Evolutionary conservation across 2,888 invertebrate species (phyloP).

Genomic region (Crematogaster levior): DNA sequence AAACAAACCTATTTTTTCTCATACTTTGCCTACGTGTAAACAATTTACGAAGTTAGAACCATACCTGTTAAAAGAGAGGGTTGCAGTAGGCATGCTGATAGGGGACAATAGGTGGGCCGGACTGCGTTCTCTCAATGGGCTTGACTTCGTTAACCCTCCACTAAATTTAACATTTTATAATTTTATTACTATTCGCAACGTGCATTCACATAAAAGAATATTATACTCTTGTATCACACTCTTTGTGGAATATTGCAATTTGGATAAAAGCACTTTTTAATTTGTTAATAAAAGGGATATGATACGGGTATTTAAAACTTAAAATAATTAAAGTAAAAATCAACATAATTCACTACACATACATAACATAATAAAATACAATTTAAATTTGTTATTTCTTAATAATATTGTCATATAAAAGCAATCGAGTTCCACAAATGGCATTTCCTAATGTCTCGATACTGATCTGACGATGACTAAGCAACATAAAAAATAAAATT

Average conservation of each 20-base stretch:
- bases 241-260: neutral
- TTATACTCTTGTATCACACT: neutral
- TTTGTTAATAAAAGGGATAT: neutral
- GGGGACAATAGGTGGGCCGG: conserved; percentile 87
- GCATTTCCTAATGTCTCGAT: conserved; percentile 12
- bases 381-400: neutral
- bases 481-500: conserved; percentile 34
- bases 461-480: neutral
- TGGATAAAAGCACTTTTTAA: neutral
- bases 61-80: conserved; percentile 88
- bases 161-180: conserved; percentile 81
- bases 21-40: conserved; percentile 21
- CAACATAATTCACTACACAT: neutral
- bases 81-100: conserved; percentile 88
- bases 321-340: neutral
- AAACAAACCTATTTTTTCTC: conserved; percentile 6
- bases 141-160: conserved; percentile 82
- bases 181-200: conserved; percentile 65
- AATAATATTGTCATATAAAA: neutral
- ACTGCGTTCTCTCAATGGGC: conserved; percentile 83
- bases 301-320: neutral
- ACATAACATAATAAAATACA: neutral
- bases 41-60: conserved; percentile 70
- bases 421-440: neutral
- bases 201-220: conserved; percentile 8